Conservation (phyloP, 2,888 invertebrate genomes). For the Acronicta aceris region DNA sequence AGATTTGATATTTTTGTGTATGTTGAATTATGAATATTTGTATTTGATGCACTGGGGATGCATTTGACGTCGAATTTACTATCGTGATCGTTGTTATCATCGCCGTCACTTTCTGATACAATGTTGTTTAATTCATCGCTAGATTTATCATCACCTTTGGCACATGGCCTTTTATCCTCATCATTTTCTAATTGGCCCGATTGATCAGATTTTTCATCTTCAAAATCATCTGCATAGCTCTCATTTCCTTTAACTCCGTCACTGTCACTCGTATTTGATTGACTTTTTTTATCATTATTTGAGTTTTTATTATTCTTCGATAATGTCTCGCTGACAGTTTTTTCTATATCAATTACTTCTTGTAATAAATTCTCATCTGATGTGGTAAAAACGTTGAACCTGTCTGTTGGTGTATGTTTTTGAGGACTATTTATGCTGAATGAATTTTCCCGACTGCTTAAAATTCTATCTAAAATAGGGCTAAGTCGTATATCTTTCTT, state of each 20-base stretch:
- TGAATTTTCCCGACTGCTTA: constrained; percentile 79
- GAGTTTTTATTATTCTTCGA: constrained; percentile 62
- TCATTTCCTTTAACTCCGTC: constrained; percentile 62
- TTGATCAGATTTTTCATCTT: constrained; percentile 78
- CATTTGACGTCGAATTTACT: constrained; percentile 19
- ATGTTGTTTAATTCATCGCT: constrained; percentile 41
- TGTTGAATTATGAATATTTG: constrained; percentile 62
- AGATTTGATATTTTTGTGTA: constrained; percentile 73
- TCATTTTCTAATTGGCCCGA: constrained; percentile 49
- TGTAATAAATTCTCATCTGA: constrained; percentile 84
- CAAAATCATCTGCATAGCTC: constrained; percentile 85
- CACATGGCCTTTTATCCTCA: constrained; percentile 35
- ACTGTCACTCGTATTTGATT: constrained; percentile 54
- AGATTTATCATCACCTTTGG: constrained; percentile 30
- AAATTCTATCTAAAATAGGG: constrained; percentile 80
- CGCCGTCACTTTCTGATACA: constrained; percentile 24
- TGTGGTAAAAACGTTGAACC: constrained; percentile 72
- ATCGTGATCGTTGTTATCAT: constrained; percentile 21
- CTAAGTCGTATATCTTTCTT: constrained; percentile 74
- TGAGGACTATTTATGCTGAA: constrained; percentile 67
- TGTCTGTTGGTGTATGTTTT: constrained; percentile 58
- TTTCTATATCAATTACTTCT: constrained; percentile 82
- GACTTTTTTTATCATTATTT: constrained; percentile 42
- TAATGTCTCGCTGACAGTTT: constrained; percentile 74
- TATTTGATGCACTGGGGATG: constrained; percentile 43